phyloP scores from a whole-genome alignment of 2,888 invertebrate species.

The Myopa tessellatipennis region DNA sequence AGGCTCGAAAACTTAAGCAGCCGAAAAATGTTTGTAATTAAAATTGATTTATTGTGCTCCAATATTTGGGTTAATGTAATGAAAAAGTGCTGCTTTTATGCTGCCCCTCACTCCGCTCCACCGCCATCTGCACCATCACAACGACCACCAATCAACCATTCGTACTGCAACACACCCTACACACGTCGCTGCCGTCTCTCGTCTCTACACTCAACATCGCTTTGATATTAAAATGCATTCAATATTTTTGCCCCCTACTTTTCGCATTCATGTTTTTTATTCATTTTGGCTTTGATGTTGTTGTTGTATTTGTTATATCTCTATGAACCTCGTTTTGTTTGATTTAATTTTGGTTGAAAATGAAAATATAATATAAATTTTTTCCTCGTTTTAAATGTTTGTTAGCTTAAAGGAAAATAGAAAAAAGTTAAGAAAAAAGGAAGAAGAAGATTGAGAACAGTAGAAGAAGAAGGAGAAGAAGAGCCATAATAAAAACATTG shows the following conservation, averaged over 20 bases:
- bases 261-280: too few species aligned
- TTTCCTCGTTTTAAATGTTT: background rate
- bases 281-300: too few species aligned
- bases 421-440: constrained; percentile 13
- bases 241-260: too few species aligned
- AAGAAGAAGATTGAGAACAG: background rate
- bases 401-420: background rate
- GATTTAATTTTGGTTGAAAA: background rate
- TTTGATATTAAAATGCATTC: too few species aligned
- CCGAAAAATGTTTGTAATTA: constrained; percentile 52
- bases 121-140: background rate
- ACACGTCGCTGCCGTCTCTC: background rate
- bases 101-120: too few species aligned
- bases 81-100: constrained; percentile 20
- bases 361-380: background rate
- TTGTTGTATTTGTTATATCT: too few species aligned
- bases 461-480: background rate
- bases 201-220: background rate
- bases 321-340: background rate
- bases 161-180: background rate
- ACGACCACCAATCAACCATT: background rate
- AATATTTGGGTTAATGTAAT: constrained; percentile 52
- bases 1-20: constrained; percentile 28
- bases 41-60: constrained; percentile 56
- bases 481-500: background rate